Base-by-base conservation (phyloP, 2,888 invertebrate species). In the Drosophila emarginata region DNA sequence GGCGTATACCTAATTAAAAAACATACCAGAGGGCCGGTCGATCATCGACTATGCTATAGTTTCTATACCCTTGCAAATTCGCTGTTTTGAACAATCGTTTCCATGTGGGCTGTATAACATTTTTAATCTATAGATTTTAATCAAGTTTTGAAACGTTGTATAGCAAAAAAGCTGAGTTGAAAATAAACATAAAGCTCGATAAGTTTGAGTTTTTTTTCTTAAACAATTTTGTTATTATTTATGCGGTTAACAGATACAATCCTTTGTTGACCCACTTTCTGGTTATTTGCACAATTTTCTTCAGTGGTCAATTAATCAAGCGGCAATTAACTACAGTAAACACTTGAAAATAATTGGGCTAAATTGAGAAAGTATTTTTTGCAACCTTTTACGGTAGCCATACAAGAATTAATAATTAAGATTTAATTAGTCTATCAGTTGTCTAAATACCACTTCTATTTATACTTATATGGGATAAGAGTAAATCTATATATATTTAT, bases 1-100 rank as follows among this genome's bases (percentile, higher is more conserved):
- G 75, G 78, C 78, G 75, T 80, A 72, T 80, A 70, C 80, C 70
- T 67, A 77, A 78, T 78, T 72, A 64, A 45, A 45, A 45, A 45
- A 45, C 15, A 45, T 21, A 14, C 4, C 58, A 67, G 53, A 40
- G 63, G 60, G 32, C 37, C 45, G 56, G 56, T 58, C 64, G 67
- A 72, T 63, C 68, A 67, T 36, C 15, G 57, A 26, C 32, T 61
- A 64, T 21, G 9, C 32, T 18, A 15, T 14, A 15, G n/a, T 37
- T 37, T n/a, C n/a, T 37, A 37, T 45, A 45, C 40, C 11, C 45
- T 45, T 15, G 45, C 45, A 14, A 45, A 45, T 45, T 11, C 2
- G 1, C 4, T 21, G 4, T 18, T 45, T 18, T 18, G 3, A 18
- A 15, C n/a, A 18, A 45, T 45, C 45, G 45, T 45, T 45, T 14